A percentile compares a stretch with the other conserved stretches of the same genome.
These are phyloP conservation scores for Nasonia longicornis DNA, from an alignment of 1,140 invertebrate species.

Conservation along the genomic window DNA sequence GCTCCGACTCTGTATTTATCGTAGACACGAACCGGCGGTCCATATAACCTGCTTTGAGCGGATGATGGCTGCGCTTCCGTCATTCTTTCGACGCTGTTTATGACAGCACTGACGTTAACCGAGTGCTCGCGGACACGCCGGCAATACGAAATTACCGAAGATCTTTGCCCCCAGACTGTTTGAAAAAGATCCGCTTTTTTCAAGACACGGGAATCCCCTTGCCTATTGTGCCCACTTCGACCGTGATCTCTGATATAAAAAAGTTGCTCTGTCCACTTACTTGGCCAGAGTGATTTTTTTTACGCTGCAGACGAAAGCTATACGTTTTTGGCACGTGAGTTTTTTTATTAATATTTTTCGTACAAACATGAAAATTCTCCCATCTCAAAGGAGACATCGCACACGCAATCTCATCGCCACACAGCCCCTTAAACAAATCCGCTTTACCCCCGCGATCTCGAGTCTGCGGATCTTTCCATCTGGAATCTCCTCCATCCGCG, in stretches of 20 bases:
- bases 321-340: no score
- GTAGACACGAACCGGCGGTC: neutral
- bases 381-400: no score
- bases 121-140: constrained; percentile 11
- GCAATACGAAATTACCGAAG: constrained; percentile 28
- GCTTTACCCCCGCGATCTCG: neutral
- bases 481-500: neutral
- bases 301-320: no score
- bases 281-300: no score
- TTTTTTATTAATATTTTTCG: no score
- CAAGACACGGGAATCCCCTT: neutral
- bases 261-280: no score
- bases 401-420: no score
- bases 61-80: constrained; percentile 28
- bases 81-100: constrained; percentile 23
- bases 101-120: constrained; percentile 26
- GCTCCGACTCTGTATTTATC: neutral
- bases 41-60: constrained; percentile 8
- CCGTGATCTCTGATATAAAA: no score
- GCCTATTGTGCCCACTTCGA: neutral
- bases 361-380: no score
- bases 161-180: neutral
- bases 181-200: neutral
- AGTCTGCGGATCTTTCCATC: neutral
- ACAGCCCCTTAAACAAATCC: neutral